Base-by-base conservation (phyloP, 2,113 vertebrate genomes). In the Oreamnos americanus region DNA sequence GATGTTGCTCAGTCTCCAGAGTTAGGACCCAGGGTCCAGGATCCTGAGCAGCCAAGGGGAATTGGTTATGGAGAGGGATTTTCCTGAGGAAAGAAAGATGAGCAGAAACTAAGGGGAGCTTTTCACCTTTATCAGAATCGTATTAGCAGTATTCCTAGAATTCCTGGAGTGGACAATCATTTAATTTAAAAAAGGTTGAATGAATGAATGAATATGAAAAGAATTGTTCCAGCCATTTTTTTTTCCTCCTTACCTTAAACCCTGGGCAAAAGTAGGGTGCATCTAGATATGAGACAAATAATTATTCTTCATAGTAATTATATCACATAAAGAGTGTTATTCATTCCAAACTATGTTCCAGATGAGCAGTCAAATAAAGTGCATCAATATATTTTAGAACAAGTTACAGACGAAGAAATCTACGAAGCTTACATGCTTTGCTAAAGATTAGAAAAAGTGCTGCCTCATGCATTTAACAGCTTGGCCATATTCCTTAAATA, bases 401-500 rank as follows among this genome's bases (percentile, higher is more conserved):
- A 96, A 91, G 55, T 39, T 62, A 78, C 4, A 28, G 85, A 89
- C 91, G 53, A 95, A 62, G 15, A 71, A 87, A 91, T 96, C 64
- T 84, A 89, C 3, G 21, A 81, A 84, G 25, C 21, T 74, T 74
- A 71, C 62, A 87, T 76, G 58, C 74, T 92, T 45, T 67, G 47
- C 36, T 76, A 36, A 81, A 39, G 62, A 67, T 92, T 95, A 93
- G 78, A 93, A 87, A 91, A 91, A 92, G 33, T 36, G 39, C 92
- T 94, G 81, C 64, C n/a, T 94, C 23, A 49, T 58, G 49, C 30
- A 67, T 95, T 58, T 79, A 87, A 89, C 67, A 57, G 53, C 76
- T 94, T 87, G 57, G 12, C 14, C 91, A 28, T 78, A 33, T 94
- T 91, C 60, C 28, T 81, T 74, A 84, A 97, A 89, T 85, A 93